Base-by-base conservation (phyloP, 2,888 invertebrate species). In the Rotaria socialis region DNA sequence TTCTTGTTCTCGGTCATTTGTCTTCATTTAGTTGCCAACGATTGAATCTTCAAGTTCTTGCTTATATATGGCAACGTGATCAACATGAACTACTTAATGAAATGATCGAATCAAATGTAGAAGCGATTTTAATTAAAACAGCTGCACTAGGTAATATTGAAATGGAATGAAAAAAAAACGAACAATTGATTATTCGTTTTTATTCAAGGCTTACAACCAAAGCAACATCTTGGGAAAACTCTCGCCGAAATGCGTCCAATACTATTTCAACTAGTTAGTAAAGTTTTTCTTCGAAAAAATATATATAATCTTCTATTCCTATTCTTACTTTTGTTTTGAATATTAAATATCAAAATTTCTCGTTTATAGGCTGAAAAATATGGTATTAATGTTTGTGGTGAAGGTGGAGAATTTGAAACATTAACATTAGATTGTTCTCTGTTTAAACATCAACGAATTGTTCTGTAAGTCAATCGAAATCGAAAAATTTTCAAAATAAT, bases 401-500 rank as follows among this genome's bases (percentile, higher is more conserved):
- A 99, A 92, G 99, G 99, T 84, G 99, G 99, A 86, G 99, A 99
- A 92, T 99, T 97, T 91, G 99, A 99, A 92, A 96, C 97, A 55
- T 95, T 99, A 91, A 97, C 97, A 14, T 92, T 97, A 88, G 97
- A 99, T 93, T 98, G 98, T 92, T 97, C 98, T 11, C 93, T 99
- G 88, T 98, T 97, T 92, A 94, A 60, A 24, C 55, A 85, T 27
- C 56, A 67, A 43, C 55, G 41, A 85, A 86, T 86, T 43, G 85
- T 86, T 16, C 67, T 55, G 55, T 84, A 52, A 19, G 84, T 52
- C 14, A 84, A 27, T 6, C 27, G 7, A 27, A 75, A 24, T 75
- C n/a, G 6, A n/a, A 16, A 22, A 35, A 35, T 35, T 35, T 35
- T 35, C 35, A 35, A 35, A 35, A 35, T 2, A 35, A 35, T 35